Evolutionary conservation across 2,888 invertebrate species (phyloP), one percentile per base, ranked within the genome.

Genomic region (Alcis repandata): DNA sequence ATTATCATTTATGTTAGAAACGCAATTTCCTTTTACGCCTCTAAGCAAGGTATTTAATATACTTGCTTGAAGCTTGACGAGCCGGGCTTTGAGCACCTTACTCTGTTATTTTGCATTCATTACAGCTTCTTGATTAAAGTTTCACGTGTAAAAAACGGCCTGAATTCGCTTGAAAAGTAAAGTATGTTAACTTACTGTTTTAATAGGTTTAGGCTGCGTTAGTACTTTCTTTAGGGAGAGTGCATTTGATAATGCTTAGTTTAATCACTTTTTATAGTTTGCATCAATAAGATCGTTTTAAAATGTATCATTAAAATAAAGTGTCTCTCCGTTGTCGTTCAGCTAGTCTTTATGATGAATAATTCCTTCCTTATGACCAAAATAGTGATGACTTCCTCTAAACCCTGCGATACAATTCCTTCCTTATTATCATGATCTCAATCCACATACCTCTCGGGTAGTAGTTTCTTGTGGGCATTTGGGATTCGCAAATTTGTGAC

Each of bases 1-100:
- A 87, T 86, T 83, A 83, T 77, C 70, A 78, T 82, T 82, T 79
- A 80, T 77, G 79, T 79, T 82, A 76, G 79, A 79, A 80, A 79
- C 75, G 79, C 79, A 83, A 85, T 85, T 86, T 86, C 79, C 83
- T 79, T 80, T 79, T 73, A 76, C 70, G 70, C 72, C 70, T 46
- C 59, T 46, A 67, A 27, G 74, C 71, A 15, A 63, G 71, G 71
- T 76, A 70, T 77, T 74, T 78, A 74, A 71, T 52, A 49, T 64
- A 46, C 57, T 41, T 56, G 40, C 36, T 59, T 36, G 11, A 49
- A 53, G 63, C 63, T 62, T 57, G 68, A 45, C 20, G 68, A 74
- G 69, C 75, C 69, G 27, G 72, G 59, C 59, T 69, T 68, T 65
- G 66, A 72, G 51, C 53, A 70, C 66, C 46, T 33, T 51, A 59